Conservation (phyloP, 2,113 vertebrate genomes). For the Telmatochromis brichardi region DNA sequence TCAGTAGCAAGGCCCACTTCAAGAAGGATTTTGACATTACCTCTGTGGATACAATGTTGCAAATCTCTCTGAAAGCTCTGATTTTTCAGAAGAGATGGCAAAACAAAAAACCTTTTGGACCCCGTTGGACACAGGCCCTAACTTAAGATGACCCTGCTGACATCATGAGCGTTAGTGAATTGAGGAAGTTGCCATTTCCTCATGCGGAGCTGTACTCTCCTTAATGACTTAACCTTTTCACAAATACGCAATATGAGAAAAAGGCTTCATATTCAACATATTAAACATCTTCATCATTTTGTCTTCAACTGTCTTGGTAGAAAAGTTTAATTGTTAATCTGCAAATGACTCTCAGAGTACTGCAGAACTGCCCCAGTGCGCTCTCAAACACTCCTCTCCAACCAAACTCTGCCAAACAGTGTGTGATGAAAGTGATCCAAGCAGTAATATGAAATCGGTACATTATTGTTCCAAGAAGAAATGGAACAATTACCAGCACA, state of each 20-base stretch:
- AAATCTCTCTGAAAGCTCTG: not conserved
- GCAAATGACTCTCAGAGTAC: not conserved
- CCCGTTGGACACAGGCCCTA: not conserved
- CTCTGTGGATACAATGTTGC: not conserved
- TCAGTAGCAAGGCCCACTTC: not conserved
- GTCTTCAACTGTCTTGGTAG: not conserved
- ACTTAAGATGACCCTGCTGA: not conserved
- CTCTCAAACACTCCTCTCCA: not conserved
- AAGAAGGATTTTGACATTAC: not conserved
- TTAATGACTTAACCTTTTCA: not conserved
- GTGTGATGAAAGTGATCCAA: not conserved
- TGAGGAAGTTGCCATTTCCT: not conserved
- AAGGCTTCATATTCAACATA: not conserved
- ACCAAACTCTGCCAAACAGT: not conserved
- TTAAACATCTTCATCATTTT: not conserved
- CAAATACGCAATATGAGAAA: not conserved
- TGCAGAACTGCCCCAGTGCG: not conserved
- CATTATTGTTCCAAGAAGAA: not conserved
- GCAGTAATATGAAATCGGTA: not conserved
- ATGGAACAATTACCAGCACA: not conserved
- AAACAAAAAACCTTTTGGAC: not conserved
- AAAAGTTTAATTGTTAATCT: conserved; percentile 7
- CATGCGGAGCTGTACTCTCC: not conserved
- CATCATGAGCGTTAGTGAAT: not conserved
- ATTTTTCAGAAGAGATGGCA: not conserved